These are phyloP conservation scores for Poliocrania exsul DNA, from an alignment of 2,797 vertebrate genomes.

Conservation along the genomic window DNA sequence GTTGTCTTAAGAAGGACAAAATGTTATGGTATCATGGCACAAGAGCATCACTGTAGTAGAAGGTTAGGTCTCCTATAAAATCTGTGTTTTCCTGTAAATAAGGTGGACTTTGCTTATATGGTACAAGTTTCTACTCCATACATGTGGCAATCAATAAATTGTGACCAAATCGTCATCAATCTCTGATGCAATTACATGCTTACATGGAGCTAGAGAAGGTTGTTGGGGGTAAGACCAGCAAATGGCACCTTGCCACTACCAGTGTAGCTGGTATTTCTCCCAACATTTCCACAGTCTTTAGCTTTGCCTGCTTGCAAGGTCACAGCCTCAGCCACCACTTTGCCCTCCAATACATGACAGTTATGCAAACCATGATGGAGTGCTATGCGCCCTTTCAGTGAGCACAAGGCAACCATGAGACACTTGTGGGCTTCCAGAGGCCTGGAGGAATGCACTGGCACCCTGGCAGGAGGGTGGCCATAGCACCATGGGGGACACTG, in stretches of 20 bases:
- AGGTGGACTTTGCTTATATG: background rate
- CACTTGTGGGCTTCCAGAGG: background rate
- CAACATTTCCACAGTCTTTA: background rate
- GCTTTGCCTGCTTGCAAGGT: background rate
- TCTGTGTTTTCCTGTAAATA: background rate
- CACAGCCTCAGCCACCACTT: background rate
- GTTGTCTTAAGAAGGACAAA: background rate
- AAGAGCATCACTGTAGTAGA: background rate
- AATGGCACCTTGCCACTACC: background rate
- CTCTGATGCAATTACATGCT: background rate
- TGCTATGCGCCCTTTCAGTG: background rate
- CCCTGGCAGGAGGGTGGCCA: rapidly evolving
- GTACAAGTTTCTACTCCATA: background rate
- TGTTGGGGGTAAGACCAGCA: background rate
- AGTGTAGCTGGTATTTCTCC: background rate
- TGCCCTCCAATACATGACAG: background rate
- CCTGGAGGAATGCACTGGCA: rapidly evolving
- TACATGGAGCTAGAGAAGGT: background rate
- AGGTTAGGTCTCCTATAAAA: background rate
- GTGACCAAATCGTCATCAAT: background rate
- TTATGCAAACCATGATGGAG: background rate
- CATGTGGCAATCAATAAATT: background rate
- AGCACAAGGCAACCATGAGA: background rate
- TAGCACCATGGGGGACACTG: rapidly evolving
- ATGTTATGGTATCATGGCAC: background rate